Conservation (phyloP, 2,113 vertebrate species). For the Pyrgilauda ruficollis region DNA sequence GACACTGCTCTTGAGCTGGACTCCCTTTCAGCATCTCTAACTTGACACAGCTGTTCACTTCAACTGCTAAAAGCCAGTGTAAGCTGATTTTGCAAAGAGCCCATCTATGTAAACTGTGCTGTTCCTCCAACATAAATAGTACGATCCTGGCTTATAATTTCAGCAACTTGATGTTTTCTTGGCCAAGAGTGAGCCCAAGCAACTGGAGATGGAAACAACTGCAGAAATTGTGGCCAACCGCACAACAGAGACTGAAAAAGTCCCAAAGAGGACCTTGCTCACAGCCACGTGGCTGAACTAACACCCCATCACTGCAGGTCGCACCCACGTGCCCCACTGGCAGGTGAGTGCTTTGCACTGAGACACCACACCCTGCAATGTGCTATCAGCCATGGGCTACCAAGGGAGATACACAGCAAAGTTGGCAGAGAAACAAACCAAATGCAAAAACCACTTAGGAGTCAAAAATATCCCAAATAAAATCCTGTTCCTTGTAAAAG, state of each 20-base stretch:
- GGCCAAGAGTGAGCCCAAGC: constrained; percentile 35
- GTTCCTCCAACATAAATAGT: constrained; percentile 51
- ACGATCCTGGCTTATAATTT: background rate
- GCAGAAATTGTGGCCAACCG: background rate
- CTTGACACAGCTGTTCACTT: constrained; percentile 50
- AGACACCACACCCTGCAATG: fast-evolving
- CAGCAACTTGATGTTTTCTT: constrained; percentile 53
- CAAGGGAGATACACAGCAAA: background rate
- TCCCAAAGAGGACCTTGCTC: background rate
- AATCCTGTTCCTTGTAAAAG: background rate
- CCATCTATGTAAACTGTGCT: background rate
- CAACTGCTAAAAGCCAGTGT: constrained; percentile 13
- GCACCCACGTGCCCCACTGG: fast-evolving
- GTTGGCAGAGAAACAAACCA: background rate
- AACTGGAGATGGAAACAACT: constrained; percentile 35
- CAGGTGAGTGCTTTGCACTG: background rate
- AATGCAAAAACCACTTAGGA: background rate
- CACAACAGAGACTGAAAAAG: background rate
- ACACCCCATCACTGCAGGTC: background rate
- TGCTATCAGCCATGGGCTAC: too few species aligned
- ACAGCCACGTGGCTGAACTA: background rate
- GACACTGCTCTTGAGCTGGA: background rate
- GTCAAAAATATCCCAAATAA: background rate
- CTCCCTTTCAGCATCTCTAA: constrained; percentile 20
- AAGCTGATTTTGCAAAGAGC: constrained; percentile 49